Evolutionary conservation across 2,113 vertebrate species (phyloP).

Genomic region (Cynocephalus volans): DNA sequence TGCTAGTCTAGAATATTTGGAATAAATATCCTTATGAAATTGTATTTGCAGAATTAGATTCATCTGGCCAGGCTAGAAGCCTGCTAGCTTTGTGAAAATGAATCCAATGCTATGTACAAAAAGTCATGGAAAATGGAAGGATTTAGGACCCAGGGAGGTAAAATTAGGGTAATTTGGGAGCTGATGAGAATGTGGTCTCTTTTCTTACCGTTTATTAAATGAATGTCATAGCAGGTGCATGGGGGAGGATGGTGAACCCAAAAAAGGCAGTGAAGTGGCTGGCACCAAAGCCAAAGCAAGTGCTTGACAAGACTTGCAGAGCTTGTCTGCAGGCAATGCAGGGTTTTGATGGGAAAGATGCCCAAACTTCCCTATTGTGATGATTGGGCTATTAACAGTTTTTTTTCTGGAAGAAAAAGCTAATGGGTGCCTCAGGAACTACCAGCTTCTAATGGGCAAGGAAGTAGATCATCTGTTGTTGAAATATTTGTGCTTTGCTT

Average conservation of each 20-base stretch:
- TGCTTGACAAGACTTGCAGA: not conserved
- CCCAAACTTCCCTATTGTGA: not conserved
- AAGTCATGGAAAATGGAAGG: not conserved
- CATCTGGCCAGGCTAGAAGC: not conserved
- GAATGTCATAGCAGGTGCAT: not conserved
- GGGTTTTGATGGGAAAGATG: not conserved
- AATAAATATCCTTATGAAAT: not conserved
- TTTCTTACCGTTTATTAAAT: not conserved
- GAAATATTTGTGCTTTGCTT: not conserved
- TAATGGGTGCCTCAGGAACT: not conserved
- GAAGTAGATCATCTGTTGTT: not conserved
- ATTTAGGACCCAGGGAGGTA: not conserved
- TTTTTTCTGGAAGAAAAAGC: constrained; percentile 13
- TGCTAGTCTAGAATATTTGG: not conserved
- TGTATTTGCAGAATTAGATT: constrained; percentile 41
- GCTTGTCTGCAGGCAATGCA: not conserved
- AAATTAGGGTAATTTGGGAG: not conserved
- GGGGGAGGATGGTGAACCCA: not conserved
- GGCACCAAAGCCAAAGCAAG: not conserved
- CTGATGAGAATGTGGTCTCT: not conserved
- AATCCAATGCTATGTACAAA: not conserved
- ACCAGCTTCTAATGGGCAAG: not conserved
- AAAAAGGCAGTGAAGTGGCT: not conserved
- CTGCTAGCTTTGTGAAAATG: not conserved
- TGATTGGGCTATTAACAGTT: not conserved